Base-by-base conservation (phyloP, 2,797 vertebrate species). In the Aselliscus stoliczkanus region DNA sequence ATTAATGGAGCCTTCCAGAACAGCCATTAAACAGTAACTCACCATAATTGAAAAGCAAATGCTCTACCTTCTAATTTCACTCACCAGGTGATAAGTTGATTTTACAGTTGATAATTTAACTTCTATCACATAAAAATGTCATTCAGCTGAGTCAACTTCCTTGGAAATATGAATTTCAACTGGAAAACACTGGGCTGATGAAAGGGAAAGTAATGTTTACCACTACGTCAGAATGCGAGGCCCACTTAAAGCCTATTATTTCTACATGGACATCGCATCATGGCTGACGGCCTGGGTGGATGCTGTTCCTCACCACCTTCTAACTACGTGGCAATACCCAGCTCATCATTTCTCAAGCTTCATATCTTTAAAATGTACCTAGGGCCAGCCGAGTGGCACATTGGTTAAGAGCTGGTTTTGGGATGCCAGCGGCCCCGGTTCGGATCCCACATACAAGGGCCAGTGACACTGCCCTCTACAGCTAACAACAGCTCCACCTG, bases 61-160 rank as follows among this genome's bases (percentile, higher is more conserved):
- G 0, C 52, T 58, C 67, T 69, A 65, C 87, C 6, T 77, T 42
- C 94, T 96, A 88, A 97, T 97, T 97, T 92, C 60, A 76, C 97
- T 91, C 90, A 64, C 90, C 37, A 73, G 95, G 94, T 69, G 50
- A 93, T 42, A 67, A 67, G 85, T 87, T 96, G 84, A 80, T 87
- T 94, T 94, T 83, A 77, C 54, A 69, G 82, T 52, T 91, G 89
- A 79, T 89, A 64, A 90, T 94, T 95, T 96, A 93, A 95, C 94
- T 79, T 62, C 44, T 56, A 67, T 39, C 52, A 65, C 85, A 52
- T 69, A 92, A 93, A 94, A 95, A 95, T 37, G 64, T 54, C 84
- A 42, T 37, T 64, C 12, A 4, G 25, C 89, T 56, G 54, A 65
- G 18, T 73, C 58, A 56, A 37, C 34, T 75, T 84, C 62, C 65